Evolutionary conservation across 2,113 vertebrate species (phyloP).

Genomic region (Ictidomys tridecemlineatus): DNA sequence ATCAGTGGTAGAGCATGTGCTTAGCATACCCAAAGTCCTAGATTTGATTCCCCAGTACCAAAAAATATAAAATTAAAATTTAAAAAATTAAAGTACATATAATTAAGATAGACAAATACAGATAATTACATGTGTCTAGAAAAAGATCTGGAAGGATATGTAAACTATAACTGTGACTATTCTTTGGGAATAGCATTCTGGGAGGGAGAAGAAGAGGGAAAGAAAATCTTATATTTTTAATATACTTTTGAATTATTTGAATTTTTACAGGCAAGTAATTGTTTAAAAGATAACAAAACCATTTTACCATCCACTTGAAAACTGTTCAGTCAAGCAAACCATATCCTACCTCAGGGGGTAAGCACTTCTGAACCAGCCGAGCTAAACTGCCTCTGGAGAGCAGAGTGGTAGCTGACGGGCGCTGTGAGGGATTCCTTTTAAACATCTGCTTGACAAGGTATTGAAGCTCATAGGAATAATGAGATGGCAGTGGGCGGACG

Average conservation of each 20-base stretch:
- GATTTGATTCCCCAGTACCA: not conserved
- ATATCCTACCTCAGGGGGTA: slow-evolving; percentile 88
- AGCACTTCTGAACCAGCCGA: slow-evolving; percentile 86
- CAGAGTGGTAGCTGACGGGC: slow-evolving; percentile 94
- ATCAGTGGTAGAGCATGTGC: not conserved
- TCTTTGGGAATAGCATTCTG: not conserved
- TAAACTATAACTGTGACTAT: not conserved
- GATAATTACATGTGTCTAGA: not conserved
- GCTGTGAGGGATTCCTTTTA: slow-evolving; percentile 92
- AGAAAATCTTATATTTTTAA: not conserved
- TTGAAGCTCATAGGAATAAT: slow-evolving; percentile 93
- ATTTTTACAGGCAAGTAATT: not conserved
- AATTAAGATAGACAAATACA: not conserved
- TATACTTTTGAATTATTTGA: not conserved
- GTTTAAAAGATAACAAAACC: slow-evolving; percentile 23
- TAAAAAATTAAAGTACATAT: not conserved
- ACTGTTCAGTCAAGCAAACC: not conserved
- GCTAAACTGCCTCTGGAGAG: slow-evolving; percentile 90
- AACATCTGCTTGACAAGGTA: slow-evolving; percentile 95
- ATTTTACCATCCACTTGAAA: not conserved
- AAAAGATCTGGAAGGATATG: not conserved
- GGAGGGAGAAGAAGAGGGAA: not conserved
- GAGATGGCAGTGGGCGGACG: slow-evolving; percentile 91
- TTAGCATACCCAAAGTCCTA: not conserved
- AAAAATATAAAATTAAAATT: not conserved